Evolutionary conservation across 2,113 vertebrate species (phyloP), one percentile per base, ranked within the genome.

Genomic region (Brachypodius melanocephalos): DNA sequence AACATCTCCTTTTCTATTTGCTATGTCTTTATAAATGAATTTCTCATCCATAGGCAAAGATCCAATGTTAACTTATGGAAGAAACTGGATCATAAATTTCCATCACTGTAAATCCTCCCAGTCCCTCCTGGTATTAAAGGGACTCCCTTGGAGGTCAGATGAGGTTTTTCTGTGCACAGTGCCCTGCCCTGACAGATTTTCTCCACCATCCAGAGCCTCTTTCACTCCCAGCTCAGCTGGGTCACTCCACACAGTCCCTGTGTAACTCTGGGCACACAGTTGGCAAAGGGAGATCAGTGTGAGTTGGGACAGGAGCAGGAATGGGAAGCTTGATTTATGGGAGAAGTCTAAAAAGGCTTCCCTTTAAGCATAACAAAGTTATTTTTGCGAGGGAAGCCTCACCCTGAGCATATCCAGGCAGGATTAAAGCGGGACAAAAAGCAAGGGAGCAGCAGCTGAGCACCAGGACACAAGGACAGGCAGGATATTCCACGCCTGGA

Each of bases 361-460:
- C 9, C 49, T 86, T 68, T 19, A 48, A 92, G 9, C 29, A 8
- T 4, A 46, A 36, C 22, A 66, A 24, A 45, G 43, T 18, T 10
- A 21, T 29, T 62, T 71, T 32, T 74, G 46, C 22, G 18, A 22
- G 22, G 17, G 63, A 87, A 73, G 29, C 52, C 29, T 55, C 5
- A 1, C 51, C 20, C 17, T 43, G 13, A 28, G 45, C n/a, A n/a
- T 3, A 7, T 24, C n/a, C 46, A 16, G 45, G 32, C 8, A 13
- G 67, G 58, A 11, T 40, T 7, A 12, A 52, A 57, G 8, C 36
- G 72, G 54, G 14, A 17, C 10, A 34, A 54, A 54, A 87, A 54
- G 7, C 36, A 49, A 1, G 0, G 11, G 3, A 49, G 0, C 52
- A 67, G 48, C 48, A 13, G 3, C 3, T 32, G 20, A 49, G 3